phyloP scores from a whole-genome alignment of 2,888 invertebrate species.

The Ennomos erosarius region DNA sequence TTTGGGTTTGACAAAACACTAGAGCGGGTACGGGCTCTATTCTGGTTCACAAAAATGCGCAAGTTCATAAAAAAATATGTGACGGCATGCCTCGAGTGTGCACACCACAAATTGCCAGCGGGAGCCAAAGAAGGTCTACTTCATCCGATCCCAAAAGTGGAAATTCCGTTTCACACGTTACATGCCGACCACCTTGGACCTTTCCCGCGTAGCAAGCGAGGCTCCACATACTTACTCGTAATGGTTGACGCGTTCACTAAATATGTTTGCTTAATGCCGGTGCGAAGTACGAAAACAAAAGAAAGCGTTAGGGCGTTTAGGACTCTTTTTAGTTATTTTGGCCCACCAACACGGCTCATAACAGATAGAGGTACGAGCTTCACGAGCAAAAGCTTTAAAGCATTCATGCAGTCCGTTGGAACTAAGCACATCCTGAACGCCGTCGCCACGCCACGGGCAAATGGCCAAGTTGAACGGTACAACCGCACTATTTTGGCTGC shows the following conservation, averaged over 20 bases:
- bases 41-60: conserved; percentile 11
- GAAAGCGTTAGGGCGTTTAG: background rate
- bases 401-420: too few species aligned
- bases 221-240: background rate
- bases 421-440: too few species aligned
- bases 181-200: conserved; percentile 4
- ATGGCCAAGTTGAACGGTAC: background rate
- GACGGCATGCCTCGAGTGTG: conserved; percentile 25
- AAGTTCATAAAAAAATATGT: conserved; percentile 10
- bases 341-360: too few species aligned
- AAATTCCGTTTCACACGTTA: background rate
- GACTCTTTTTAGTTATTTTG: too few species aligned
- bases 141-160: background rate
- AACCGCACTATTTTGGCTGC: background rate
- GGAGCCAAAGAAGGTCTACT: conserved; percentile 1
- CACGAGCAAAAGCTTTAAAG: too few species aligned
- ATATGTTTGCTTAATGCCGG: background rate
- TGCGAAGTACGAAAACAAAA: conserved; percentile 1
- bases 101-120: conserved; percentile 4
- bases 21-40: background rate
- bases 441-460: background rate
- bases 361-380: too few species aligned
- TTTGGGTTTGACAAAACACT: conserved; percentile 21
- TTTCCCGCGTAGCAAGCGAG: background rate
- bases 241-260: conserved; percentile 5